Percentiles rank a stretch among this genome's conserved stretches.
These are phyloP conservation scores for Helogale parvula DNA, from an alignment of 2,113 vertebrate genomes.

Conservation along the genomic window DNA sequence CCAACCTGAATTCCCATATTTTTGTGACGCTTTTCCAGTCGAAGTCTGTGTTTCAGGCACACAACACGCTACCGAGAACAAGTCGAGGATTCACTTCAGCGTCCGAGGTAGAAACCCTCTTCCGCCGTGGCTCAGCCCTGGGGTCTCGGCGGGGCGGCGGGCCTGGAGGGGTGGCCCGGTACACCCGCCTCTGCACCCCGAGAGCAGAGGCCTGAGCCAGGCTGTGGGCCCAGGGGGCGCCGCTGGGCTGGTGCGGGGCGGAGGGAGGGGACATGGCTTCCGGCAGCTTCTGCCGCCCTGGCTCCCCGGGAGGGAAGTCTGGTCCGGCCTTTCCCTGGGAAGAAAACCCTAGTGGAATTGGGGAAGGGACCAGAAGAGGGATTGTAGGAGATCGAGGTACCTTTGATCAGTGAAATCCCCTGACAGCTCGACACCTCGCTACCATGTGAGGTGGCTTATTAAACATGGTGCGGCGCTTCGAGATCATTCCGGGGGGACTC, in stretches of 20 bases:
- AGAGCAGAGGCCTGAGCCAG: background rate
- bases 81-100: background rate
- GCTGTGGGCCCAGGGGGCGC: background rate
- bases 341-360: background rate
- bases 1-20: background rate
- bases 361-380: no score
- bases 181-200: background rate
- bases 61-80: background rate
- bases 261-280: background rate
- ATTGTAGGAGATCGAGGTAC: background rate
- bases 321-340: background rate
- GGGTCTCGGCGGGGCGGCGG: background rate
- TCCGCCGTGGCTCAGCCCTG: background rate
- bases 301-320: background rate
- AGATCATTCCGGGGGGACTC: background rate
- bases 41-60: background rate
- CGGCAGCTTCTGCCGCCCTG: background rate
- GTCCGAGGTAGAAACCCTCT: background rate
- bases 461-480: background rate
- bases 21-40: background rate
- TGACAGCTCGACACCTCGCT: background rate
- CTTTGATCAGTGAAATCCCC: background rate
- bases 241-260: background rate
- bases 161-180: background rate
- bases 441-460: background rate